phyloP scores from a whole-genome alignment of 2,113 vertebrate genomes.

The Scopus umbretta region DNA sequence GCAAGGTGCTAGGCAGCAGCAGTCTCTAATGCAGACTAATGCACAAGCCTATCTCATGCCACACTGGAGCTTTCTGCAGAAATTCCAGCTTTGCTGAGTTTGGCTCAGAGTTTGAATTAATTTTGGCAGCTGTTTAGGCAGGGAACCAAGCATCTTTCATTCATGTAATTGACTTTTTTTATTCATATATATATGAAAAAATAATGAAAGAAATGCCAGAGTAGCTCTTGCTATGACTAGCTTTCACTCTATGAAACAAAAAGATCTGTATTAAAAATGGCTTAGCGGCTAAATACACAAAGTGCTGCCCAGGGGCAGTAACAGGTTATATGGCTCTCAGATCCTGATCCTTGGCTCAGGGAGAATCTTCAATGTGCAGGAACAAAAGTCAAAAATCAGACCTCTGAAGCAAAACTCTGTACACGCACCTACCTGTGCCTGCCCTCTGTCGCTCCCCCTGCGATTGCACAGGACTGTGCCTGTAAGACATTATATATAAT shows the following conservation, averaged over 20 bases:
- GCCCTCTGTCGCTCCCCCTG: background rate
- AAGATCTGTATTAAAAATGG: background rate
- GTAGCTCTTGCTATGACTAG: background rate
- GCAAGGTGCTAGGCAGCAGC: background rate
- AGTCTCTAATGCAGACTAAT: background rate
- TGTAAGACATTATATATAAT: background rate
- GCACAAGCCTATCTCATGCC: background rate
- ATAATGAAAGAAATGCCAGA: conserved; percentile 7
- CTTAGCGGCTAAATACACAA: background rate
- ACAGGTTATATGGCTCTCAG: background rate
- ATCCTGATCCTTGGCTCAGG: background rate
- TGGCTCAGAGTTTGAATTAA: conserved; percentile 34
- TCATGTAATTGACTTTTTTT: conserved; percentile 55
- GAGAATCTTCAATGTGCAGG: background rate
- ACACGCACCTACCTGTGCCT: fast-evolving
- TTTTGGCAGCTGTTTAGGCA: conserved; percentile 58
- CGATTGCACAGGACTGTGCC: background rate
- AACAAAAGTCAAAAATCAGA: background rate
- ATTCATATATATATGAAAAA: background rate
- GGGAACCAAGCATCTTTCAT: conserved; percentile 49
- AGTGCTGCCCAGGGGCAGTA: background rate
- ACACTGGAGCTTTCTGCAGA: conserved; percentile 15
- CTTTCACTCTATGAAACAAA: background rate
- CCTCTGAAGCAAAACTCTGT: background rate
- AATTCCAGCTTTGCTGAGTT: conserved; percentile 22